Conservation (phyloP, 2,888 invertebrate species). For the Hirtodrosophila cameraria region DNA sequence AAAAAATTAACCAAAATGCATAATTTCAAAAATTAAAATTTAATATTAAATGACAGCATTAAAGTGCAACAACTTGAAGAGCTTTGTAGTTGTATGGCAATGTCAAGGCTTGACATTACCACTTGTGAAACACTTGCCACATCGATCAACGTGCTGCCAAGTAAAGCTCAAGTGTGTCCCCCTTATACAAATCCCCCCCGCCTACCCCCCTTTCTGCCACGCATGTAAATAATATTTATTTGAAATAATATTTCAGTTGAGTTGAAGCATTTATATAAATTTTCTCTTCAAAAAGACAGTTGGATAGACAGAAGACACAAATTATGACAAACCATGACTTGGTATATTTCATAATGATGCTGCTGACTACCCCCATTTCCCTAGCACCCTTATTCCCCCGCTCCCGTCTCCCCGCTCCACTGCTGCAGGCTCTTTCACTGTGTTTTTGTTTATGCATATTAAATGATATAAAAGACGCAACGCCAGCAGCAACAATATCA, state of each 20-base stretch:
- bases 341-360: slow-evolving; percentile 59
- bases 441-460: slow-evolving; percentile 73
- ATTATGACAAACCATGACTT: slow-evolving; percentile 63
- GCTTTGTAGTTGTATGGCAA: slow-evolving; percentile 1
- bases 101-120: slow-evolving; percentile 33
- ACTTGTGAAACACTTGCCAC: slow-evolving; percentile 61
- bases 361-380: not conserved
- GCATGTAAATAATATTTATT: slow-evolving; percentile 46
- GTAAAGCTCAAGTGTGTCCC: slow-evolving; percentile 17
- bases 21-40: too few relatives aligned
- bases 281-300: slow-evolving; percentile 7
- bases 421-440: too few relatives aligned
- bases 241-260: slow-evolving; percentile 55
- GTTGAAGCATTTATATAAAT: not conserved
- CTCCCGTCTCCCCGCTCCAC: too few relatives aligned
- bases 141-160: slow-evolving; percentile 59
- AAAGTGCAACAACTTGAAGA: too few relatives aligned
- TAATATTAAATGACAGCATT: too few relatives aligned
- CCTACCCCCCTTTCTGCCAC: not conserved
- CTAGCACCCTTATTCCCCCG: not conserved
- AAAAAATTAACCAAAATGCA: too few relatives aligned
- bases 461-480: slow-evolving; percentile 69
- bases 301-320: slow-evolving; percentile 42
- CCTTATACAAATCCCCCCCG: too few relatives aligned
- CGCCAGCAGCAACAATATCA: slow-evolving; percentile 53